These are phyloP conservation scores for Colostygia pectinataria DNA, from an alignment of 2,888 invertebrate species.

Conservation along the genomic window DNA sequence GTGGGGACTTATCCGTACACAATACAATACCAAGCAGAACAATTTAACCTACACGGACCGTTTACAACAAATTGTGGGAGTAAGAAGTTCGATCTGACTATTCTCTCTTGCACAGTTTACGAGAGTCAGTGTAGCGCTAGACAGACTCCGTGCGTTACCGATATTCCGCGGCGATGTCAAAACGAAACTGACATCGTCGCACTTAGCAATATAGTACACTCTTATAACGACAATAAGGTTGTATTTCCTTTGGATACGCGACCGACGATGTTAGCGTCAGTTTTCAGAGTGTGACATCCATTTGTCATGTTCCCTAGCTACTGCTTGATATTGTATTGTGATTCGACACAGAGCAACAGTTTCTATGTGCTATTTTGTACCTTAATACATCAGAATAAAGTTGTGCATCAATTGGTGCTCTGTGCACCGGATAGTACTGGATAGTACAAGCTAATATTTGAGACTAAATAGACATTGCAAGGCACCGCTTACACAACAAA, in stretches of 20 bases:
- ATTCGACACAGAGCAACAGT: slow-evolving; percentile 16
- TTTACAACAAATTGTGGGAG: not conserved
- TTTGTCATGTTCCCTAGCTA: not conserved
- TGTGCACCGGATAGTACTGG: slow-evolving; percentile 3
- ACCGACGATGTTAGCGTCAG: too few species aligned
- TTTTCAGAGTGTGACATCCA: too few species aligned
- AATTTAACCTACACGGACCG: not conserved
- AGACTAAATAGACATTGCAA: slow-evolving; percentile 16
- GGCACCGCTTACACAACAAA: slow-evolving; percentile 17
- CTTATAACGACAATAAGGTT: too few species aligned
- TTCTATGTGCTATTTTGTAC: slow-evolving; percentile 14
- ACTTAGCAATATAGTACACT: too few species aligned
- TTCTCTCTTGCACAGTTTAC: not conserved
- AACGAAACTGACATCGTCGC: too few species aligned
- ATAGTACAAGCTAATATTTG: slow-evolving; percentile 8
- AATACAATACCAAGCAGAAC: slow-evolving; percentile 13
- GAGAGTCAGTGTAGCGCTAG: too few species aligned
- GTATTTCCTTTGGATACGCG: too few species aligned
- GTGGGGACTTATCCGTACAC: slow-evolving; percentile 8
- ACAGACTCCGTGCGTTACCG: too few species aligned
- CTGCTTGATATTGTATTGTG: slow-evolving; percentile 16
- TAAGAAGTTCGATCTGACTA: too few species aligned
- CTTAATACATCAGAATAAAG: not conserved
- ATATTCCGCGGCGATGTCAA: too few species aligned
- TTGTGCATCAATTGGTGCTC: slow-evolving; percentile 13